Conservation (phyloP, 1,140 invertebrate genomes). For the Pseudoatta argentina region DNA sequence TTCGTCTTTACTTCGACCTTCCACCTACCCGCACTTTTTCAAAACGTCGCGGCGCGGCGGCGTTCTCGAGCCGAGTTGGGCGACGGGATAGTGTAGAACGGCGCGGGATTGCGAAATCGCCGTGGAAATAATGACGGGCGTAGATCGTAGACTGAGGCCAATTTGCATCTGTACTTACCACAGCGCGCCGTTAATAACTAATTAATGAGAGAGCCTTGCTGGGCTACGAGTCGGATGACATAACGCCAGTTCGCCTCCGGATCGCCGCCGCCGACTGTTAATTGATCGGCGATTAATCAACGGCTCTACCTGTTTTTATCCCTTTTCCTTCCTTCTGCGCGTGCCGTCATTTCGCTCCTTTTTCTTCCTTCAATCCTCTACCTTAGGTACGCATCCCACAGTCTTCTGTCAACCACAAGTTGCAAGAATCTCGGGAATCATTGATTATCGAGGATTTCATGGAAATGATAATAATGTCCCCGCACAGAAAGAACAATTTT, state of each 20-base stretch:
- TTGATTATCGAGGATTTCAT: neutral
- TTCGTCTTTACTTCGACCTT: constrained; percentile 68
- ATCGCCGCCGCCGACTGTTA: constrained; percentile 56
- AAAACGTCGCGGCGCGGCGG: constrained; percentile 21
- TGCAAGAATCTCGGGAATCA: neutral
- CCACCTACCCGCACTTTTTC: constrained; percentile 68
- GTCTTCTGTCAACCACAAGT: neutral
- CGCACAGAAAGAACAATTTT: too few species aligned
- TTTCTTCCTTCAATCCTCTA: neutral
- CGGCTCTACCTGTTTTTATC: constrained; percentile 36
- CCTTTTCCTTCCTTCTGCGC: neutral
- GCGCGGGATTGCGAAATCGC: constrained; percentile 69
- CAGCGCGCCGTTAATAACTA: constrained; percentile 77
- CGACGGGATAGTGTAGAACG: neutral
- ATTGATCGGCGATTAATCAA: constrained; percentile 77
- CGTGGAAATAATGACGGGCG: constrained; percentile 65
- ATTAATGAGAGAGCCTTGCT: constrained; percentile 75
- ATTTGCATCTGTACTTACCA: constrained; percentile 80
- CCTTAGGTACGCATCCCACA: constrained; percentile 10
- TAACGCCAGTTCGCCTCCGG: constrained; percentile 59
- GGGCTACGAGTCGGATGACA: constrained; percentile 55
- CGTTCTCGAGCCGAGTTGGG: constrained; percentile 25
- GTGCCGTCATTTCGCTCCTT: constrained; percentile 22
- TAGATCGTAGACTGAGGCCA: constrained; percentile 52
- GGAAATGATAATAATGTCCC: constrained; percentile 4